Evolutionary conservation across 1,140 invertebrate species (phyloP), one percentile per base, ranked within the genome.

Genomic region (Leptopilina boulardi): DNA sequence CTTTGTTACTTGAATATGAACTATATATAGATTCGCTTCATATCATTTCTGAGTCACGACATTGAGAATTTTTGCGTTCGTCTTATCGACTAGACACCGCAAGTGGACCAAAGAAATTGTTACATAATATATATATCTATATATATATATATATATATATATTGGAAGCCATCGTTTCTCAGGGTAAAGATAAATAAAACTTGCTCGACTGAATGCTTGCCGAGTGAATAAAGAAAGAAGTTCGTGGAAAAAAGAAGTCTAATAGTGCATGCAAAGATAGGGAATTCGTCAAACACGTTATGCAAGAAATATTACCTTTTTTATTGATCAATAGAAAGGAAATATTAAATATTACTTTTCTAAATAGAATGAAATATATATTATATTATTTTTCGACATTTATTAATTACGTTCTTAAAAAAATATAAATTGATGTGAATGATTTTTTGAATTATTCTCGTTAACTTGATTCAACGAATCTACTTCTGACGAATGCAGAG

Each of bases 181-280:
- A 70, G 72, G 77, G 38, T 30, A 70, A 82, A 82, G 78, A 82
- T 78, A 82, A 79, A 82, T 79, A 79, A 51, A 54, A 70, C 71
- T 77, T 70, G 26, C 41, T 56, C 34, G 15, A 51, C 19, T 76
- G 23, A 75, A 34, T 19, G 10, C 18, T 19, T 66, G 13, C 11
- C 59, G 15, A 18, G 26, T 66, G 23, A n/a, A 44, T 47, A 73
- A 51, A 11, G 38, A n/a, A 70, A 47, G 19, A n/a, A 1, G 18
- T 21, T 15, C 42, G n/a, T n/a, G n/a, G n/a, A n/a, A 51, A 75
- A 10, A 74, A 73, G 34, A 70, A 70, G 38, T 4, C 13, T 38
- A 76, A 73, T 75, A 59, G 72, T 38, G 70, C 54, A 34, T 77
- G 76, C 19, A 59, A 74, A 71, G 73, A 71, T 74, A 2, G n/a